Evolutionary conservation across 2,888 invertebrate species (phyloP).

Genomic region (Altica lythri): DNA sequence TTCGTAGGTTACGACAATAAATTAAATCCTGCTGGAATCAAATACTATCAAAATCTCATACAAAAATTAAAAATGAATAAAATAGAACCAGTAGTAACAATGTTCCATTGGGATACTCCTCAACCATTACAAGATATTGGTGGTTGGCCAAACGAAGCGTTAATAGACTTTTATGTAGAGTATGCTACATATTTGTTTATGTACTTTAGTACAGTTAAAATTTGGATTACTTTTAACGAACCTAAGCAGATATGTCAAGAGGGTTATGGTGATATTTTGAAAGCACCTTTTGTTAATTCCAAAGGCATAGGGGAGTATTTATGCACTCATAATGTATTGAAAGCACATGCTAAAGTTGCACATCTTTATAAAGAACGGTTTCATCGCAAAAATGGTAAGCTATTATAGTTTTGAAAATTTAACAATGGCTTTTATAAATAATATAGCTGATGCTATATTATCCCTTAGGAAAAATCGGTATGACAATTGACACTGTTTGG

Average conservation of each 20-base stretch:
- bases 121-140: constrained; percentile 54
- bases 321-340: constrained; percentile 65
- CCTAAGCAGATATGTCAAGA: constrained; percentile 50
- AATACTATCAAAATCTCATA: constrained; percentile 47
- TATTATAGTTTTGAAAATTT: too few species aligned
- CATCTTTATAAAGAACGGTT: constrained; percentile 59
- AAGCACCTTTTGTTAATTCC: constrained; percentile 58
- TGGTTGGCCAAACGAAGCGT: constrained; percentile 23
- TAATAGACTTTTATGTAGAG: constrained; percentile 61
- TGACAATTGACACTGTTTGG: constrained; percentile 61
- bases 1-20: constrained; percentile 68
- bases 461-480: constrained; percentile 29
- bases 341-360: constrained; percentile 69
- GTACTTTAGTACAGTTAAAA: constrained; percentile 53
- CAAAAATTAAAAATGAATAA: constrained; percentile 57
- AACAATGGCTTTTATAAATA: too few species aligned
- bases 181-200: constrained; percentile 59
- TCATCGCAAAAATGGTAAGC: too few species aligned
- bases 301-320: constrained; percentile 65
- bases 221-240: constrained; percentile 64
- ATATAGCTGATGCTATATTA: too few species aligned
- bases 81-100: constrained; percentile 62
- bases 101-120: constrained; percentile 64
- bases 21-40: constrained; percentile 71
- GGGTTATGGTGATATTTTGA: constrained; percentile 48